Evolutionary conservation across 2,797 vertebrate species (phyloP).

Genomic region (Pampus argenteus): DNA sequence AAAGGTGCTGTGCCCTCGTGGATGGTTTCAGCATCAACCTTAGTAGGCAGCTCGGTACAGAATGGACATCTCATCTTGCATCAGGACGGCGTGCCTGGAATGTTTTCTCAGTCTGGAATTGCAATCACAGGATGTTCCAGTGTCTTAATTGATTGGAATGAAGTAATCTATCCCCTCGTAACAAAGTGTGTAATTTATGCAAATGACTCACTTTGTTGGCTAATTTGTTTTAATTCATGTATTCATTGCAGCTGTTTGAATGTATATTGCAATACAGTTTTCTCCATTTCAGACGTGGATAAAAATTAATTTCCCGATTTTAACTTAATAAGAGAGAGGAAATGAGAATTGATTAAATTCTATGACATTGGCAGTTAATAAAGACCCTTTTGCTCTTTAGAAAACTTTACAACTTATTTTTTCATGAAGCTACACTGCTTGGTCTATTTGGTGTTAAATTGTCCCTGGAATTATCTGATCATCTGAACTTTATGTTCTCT

Average conservation of each 20-base stretch:
- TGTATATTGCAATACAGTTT: conserved; percentile 73
- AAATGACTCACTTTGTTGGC: conserved; percentile 93
- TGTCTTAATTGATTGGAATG: conserved; percentile 88
- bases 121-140: conserved; percentile 84
- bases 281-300: conserved; percentile 67
- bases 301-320: conserved; percentile 79
- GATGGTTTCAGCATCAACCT: conserved; percentile 81
- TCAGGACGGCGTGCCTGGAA: conserved; percentile 64
- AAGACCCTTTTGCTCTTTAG: conserved; percentile 57
- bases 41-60: conserved; percentile 43
- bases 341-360: conserved; percentile 76
- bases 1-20: conserved; percentile 68
- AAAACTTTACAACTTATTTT: conserved; percentile 65
- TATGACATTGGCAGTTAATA: conserved; percentile 70
- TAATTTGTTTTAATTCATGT: conserved; percentile 88
- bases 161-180: conserved; percentile 83
- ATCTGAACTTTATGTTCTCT: conserved; percentile 62
- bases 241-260: conserved; percentile 80
- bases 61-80: conserved; percentile 65
- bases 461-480: conserved; percentile 35
- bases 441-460: conserved; percentile 40
- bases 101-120: conserved; percentile 82
- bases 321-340: conserved; percentile 73
- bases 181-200: conserved; percentile 95
- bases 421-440: conserved; percentile 11